Percentiles rank a stretch among this genome's conserved stretches.
phyloP scores from a whole-genome alignment of 2,888 invertebrate species.

The Cheilosia variabilis region DNA sequence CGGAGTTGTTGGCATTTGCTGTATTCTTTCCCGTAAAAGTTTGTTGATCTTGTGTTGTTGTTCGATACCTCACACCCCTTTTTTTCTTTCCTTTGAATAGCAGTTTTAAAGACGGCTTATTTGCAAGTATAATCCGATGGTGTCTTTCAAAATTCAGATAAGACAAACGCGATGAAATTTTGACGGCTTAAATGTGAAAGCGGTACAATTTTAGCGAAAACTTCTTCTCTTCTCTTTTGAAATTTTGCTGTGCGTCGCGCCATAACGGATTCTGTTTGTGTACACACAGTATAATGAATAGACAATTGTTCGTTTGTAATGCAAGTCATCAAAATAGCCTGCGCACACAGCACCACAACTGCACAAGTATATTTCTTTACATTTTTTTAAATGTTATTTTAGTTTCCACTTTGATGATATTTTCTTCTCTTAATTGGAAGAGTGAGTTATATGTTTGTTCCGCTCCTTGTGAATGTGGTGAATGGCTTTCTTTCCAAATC shows the following conservation, averaged over 20 bases:
- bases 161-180: slow-evolving; percentile 1
- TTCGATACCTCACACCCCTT: not conserved
- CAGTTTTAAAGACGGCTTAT: not conserved
- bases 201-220: slow-evolving; percentile 43
- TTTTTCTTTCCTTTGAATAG: not conserved
- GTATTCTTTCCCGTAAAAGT: slow-evolving; percentile 34
- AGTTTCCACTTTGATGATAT: slow-evolving; percentile 4
- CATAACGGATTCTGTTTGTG: slow-evolving; percentile 17
- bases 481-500: not conserved
- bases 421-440: slow-evolving; percentile 5
- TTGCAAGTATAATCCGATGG: slow-evolving; percentile 8
- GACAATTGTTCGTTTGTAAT: slow-evolving; percentile 33
- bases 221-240: slow-evolving; percentile 37
- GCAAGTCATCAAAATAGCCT: slow-evolving; percentile 60
- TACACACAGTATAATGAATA: slow-evolving; percentile 28
- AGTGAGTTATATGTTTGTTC: not conserved
- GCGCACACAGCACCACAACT: not conserved
- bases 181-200: slow-evolving; percentile 62
- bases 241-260: slow-evolving; percentile 2
- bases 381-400: slow-evolving; percentile 7
- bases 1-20: slow-evolving; percentile 16
- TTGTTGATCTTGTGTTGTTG: slow-evolving; percentile 56
- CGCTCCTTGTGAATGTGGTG: not conserved
- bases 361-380: slow-evolving; percentile 11
- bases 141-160: not conserved